Percentiles rank a stretch among this genome's conserved stretches.
Conservation (phyloP, 2,888 invertebrate genomes). For the Conistra vaccinii region DNA sequence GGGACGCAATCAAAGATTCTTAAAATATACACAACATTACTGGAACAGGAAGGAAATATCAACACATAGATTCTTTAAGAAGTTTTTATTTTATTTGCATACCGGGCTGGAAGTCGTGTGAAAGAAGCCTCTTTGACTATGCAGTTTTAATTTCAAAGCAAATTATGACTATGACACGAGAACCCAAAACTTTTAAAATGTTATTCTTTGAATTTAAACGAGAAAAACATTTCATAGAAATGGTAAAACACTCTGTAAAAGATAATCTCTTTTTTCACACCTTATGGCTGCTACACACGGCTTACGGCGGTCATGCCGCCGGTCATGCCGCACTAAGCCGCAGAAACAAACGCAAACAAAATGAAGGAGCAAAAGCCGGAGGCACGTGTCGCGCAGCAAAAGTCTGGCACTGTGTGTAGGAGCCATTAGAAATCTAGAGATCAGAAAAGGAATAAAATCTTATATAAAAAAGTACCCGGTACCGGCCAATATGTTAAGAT, state of each 20-base stretch:
- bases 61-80: conserved; percentile 26
- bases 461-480: too few relatives aligned
- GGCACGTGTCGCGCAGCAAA: too few relatives aligned
- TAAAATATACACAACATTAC: conserved; percentile 50
- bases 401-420: too few relatives aligned
- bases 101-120: neutral
- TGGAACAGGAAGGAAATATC: conserved; percentile 44
- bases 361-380: too few relatives aligned
- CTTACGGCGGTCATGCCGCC: too few relatives aligned
- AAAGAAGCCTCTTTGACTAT: conserved; percentile 8
- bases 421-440: neutral
- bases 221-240: neutral
- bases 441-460: neutral
- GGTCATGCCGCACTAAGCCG: too few relatives aligned
- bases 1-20: conserved; percentile 57
- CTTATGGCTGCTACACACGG: too few relatives aligned
- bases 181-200: neutral
- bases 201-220: neutral
- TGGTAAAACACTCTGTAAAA: too few relatives aligned
- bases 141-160: conserved; percentile 15
- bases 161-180: conserved; percentile 7
- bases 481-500: too few relatives aligned
- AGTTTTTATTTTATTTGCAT: neutral
- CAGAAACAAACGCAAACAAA: too few relatives aligned
- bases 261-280: too few relatives aligned